Percentiles rank a stretch among this genome's conserved stretches.
phyloP scores from a whole-genome alignment of 23 tunicate species.

The Ascidia mentula region DNA sequence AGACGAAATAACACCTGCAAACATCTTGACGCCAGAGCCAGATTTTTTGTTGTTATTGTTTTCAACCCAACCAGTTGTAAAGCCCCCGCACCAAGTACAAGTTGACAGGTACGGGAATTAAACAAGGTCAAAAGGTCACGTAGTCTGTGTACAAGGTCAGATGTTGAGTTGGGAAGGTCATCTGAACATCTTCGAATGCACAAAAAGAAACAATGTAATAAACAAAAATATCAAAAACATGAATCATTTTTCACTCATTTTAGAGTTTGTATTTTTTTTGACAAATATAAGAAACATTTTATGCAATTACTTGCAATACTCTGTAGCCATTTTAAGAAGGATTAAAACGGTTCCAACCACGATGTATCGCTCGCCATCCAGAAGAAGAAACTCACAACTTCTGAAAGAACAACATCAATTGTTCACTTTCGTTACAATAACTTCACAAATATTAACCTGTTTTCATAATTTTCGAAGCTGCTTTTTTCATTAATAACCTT shows the following conservation, averaged over 20 bases:
- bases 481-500: background rate
- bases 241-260: background rate
- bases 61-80: slow-evolving; percentile 71
- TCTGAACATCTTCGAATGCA: slow-evolving; percentile 63
- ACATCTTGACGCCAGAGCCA: slow-evolving; percentile 86
- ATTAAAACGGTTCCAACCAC: slow-evolving; percentile 83
- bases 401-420: background rate
- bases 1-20: slow-evolving; percentile 57
- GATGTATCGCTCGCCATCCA: slow-evolving; percentile 61
- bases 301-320: slow-evolving; percentile 59
- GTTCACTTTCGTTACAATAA: no score
- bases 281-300: background rate
- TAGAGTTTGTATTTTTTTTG: background rate
- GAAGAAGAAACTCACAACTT: slow-evolving; percentile 29
- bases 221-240: no score
- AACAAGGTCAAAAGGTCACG: slow-evolving; percentile 77
- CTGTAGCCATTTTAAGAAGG: slow-evolving; percentile 70
- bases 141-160: slow-evolving; percentile 67
- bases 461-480: background rate
- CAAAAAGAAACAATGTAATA: no score
- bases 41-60: slow-evolving; percentile 80
- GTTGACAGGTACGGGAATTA: slow-evolving; percentile 88
- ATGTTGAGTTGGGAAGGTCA: slow-evolving; percentile 74
- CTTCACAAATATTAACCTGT: background rate
- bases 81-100: slow-evolving; percentile 89